Evolutionary conservation across 2,888 invertebrate genomes (phyloP).

Genomic region (Macaria notata): DNA sequence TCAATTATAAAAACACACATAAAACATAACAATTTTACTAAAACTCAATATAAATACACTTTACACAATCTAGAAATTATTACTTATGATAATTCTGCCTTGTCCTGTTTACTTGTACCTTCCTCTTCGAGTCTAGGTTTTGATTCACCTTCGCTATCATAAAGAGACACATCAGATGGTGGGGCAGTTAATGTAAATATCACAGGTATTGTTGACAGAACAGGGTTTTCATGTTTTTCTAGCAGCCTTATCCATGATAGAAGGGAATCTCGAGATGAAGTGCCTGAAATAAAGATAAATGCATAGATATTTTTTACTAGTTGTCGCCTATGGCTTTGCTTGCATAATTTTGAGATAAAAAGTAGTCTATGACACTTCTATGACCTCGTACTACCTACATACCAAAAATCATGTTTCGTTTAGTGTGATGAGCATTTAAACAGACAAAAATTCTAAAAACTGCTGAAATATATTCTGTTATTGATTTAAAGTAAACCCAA

Average conservation of each 20-base stretch:
- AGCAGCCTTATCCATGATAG: conserved; percentile 95
- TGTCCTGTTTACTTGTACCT: conserved; percentile 22
- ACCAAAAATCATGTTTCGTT: too few species aligned
- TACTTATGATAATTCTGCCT: conserved; percentile 6
- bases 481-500: too few species aligned
- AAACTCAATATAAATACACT: not conserved
- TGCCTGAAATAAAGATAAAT: conserved; percentile 78
- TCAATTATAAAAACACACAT: not conserved
- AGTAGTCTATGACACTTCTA: too few species aligned
- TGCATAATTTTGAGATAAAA: too few species aligned
- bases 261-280: conserved; percentile 94
- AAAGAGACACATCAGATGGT: conserved; percentile 64
- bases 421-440: too few species aligned
- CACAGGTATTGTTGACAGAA: conserved; percentile 88
- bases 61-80: not conserved
- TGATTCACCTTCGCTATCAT: conserved; percentile 57
- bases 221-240: conserved; percentile 88
- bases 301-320: not conserved
- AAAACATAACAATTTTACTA: conserved; percentile 22
- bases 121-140: conserved; percentile 47
- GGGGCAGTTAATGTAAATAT: conserved; percentile 91
- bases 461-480: too few species aligned
- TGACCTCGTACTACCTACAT: too few species aligned
- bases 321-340: not conserved
- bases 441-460: too few species aligned